A percentile compares a stretch with the other conserved stretches of the same genome.
phyloP scores from a whole-genome alignment of 2,113 vertebrate species.

The Cettia cetti region DNA sequence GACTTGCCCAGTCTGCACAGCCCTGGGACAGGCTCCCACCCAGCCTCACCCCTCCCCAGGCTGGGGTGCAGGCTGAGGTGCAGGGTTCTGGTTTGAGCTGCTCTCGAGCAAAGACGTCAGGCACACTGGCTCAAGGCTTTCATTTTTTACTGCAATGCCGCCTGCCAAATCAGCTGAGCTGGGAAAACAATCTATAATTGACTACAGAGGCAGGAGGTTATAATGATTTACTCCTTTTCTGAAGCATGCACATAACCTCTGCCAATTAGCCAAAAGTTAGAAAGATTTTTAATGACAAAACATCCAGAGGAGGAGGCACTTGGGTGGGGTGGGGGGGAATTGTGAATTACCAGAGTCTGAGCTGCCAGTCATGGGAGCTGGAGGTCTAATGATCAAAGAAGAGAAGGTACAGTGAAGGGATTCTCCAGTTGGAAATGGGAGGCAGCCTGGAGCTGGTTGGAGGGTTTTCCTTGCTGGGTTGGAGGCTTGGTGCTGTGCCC shows the following conservation, averaged over 20 bases:
- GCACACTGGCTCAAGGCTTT: background rate
- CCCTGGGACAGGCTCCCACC: background rate
- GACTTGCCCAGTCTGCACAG: background rate
- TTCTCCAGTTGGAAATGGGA: background rate
- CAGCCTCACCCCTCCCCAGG: background rate
- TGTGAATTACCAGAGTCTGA: background rate
- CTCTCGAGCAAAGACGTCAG: conserved; percentile 30
- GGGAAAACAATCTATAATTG: conserved; percentile 62
- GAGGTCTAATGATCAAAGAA: background rate
- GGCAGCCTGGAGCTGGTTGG: background rate
- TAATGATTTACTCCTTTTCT: conserved; percentile 51
- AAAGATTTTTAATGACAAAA: background rate
- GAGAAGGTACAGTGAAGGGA: background rate
- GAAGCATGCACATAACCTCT: conserved; percentile 24
- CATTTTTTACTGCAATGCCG: conserved; percentile 28
- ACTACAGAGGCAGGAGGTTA: conserved; percentile 53
- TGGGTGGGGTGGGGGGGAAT: background rate
- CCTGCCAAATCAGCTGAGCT: conserved; percentile 52
- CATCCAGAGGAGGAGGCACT: background rate
- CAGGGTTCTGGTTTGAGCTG: conserved; percentile 50
- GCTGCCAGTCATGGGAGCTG: background rate
- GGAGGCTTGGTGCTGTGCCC: background rate
- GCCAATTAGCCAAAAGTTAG: conserved; percentile 43
- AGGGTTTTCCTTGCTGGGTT: background rate
- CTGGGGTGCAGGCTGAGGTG: background rate